Evolutionary conservation across 2,113 vertebrate species (phyloP).

Genomic region (Coryphaenoides rupestris): DNA sequence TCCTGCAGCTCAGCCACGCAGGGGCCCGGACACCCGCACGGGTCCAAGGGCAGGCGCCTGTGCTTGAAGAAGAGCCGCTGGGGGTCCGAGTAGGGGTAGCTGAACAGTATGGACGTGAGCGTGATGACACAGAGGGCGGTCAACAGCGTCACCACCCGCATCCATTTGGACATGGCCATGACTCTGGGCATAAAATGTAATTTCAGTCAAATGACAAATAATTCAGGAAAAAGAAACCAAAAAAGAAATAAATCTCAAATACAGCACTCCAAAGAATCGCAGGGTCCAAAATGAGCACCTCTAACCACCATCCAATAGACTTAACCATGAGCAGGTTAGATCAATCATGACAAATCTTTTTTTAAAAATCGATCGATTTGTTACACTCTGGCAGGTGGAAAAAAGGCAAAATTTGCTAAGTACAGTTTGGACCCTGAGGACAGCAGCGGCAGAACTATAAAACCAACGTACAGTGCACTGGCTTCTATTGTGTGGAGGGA

Average conservation of each 20-base stretch:
- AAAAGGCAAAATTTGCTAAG: too few relatives aligned
- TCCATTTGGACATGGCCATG: too few relatives aligned
- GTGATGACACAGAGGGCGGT: conserved; percentile 72
- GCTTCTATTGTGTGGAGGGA: too few relatives aligned
- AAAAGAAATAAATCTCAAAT: too few relatives aligned
- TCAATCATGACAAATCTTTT: not conserved
- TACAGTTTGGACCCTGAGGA: not conserved
- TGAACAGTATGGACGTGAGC: conserved; percentile 75
- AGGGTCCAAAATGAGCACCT: too few relatives aligned
- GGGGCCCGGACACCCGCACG: conserved; percentile 69
- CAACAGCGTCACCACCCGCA: conserved; percentile 61
- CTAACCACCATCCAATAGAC: too few relatives aligned
- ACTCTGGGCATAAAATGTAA: not conserved
- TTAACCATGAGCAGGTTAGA: too few relatives aligned
- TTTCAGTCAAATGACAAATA: not conserved
- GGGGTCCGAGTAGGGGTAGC: conserved; percentile 68
- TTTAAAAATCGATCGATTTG: conserved; percentile 3
- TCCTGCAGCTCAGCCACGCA: conserved; percentile 72
- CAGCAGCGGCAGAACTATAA: not conserved
- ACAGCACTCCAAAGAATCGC: not conserved
- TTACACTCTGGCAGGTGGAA: too few relatives aligned
- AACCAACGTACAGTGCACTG: too few relatives aligned
- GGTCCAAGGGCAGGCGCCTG: conserved; percentile 48
- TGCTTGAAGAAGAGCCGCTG: conserved; percentile 57
- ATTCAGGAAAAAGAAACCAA: too few relatives aligned